Percentiles rank a stretch among this genome's conserved stretches.
phyloP scores from a whole-genome alignment of 2,113 vertebrate species.

The Sebastes schlegelii region DNA sequence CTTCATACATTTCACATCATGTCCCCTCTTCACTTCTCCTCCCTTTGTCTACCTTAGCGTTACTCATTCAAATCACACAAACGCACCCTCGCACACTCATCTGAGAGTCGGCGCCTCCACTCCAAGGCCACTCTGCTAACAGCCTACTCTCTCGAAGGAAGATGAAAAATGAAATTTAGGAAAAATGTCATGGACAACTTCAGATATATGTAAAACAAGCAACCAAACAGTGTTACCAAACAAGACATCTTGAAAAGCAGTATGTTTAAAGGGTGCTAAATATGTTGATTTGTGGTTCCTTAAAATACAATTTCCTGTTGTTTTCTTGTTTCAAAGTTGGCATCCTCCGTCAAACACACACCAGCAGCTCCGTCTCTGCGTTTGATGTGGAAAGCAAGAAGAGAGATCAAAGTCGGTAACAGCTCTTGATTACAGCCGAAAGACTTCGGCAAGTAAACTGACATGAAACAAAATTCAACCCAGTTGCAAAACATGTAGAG shows the following conservation, averaged over 20 bases:
- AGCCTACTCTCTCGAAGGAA: neutral
- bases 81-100: neutral
- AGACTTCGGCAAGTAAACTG: constrained; percentile 5
- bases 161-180: too few relatives aligned
- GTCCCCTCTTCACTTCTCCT: neutral
- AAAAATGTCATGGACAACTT: constrained; percentile 1
- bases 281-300: neutral
- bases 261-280: neutral
- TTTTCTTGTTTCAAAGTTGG: neutral
- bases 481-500: neutral
- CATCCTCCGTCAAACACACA: neutral
- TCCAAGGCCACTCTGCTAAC: neutral
- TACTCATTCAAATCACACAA: constrained; percentile 22
- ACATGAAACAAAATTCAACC: constrained; percentile 39
- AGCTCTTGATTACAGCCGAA: constrained; percentile 33
- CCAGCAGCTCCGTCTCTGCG: neutral
- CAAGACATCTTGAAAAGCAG: neutral
- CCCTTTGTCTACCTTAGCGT: neutral
- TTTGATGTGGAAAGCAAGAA: constrained; percentile 31
- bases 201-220: neutral
- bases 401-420: constrained; percentile 10
- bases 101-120: neutral
- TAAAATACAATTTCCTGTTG: neutral
- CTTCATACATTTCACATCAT: constrained; percentile 8
- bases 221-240: neutral